Conservation (phyloP, 2,888 invertebrate genomes). For the Apodemia mormo region DNA sequence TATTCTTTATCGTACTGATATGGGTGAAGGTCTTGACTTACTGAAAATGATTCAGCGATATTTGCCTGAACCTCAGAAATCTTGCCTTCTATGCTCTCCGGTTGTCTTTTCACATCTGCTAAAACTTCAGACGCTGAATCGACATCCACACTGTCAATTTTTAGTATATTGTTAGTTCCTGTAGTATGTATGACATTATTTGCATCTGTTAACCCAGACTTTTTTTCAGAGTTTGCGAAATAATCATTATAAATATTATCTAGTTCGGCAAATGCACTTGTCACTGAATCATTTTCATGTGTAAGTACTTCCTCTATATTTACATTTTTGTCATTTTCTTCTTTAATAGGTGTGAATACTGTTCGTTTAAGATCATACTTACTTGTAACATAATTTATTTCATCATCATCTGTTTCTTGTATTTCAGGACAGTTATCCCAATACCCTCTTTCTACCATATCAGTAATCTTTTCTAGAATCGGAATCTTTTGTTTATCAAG, state of each 20-base stretch:
- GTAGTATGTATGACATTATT: slow-evolving; percentile 41
- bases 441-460: slow-evolving; percentile 73
- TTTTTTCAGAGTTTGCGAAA: slow-evolving; percentile 56
- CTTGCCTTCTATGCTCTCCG: slow-evolving; percentile 62
- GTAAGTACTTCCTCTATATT: slow-evolving; percentile 52
- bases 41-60: slow-evolving; percentile 79
- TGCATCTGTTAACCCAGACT: slow-evolving; percentile 41
- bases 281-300: slow-evolving; percentile 60
- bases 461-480: slow-evolving; percentile 47
- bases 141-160: slow-evolving; percentile 57
- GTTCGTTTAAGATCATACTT: slow-evolving; percentile 59
- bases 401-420: slow-evolving; percentile 45
- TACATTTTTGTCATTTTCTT: slow-evolving; percentile 67
- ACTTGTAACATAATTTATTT: slow-evolving; percentile 51
- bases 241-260: slow-evolving; percentile 66
- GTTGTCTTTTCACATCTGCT: slow-evolving; percentile 79
- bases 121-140: slow-evolving; percentile 73
- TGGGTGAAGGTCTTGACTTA: slow-evolving; percentile 71
- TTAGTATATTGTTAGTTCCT: slow-evolving; percentile 44
- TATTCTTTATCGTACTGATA: slow-evolving; percentile 27
- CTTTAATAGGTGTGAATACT: slow-evolving; percentile 68
- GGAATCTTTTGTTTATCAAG: slow-evolving; percentile 52
- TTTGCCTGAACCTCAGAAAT: slow-evolving; percentile 80
- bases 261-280: slow-evolving; percentile 74
- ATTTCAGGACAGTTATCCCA: slow-evolving; percentile 64